These are phyloP conservation scores for Lamprotornis superbus DNA, from an alignment of 2,113 vertebrate genomes.

Conservation along the genomic window DNA sequence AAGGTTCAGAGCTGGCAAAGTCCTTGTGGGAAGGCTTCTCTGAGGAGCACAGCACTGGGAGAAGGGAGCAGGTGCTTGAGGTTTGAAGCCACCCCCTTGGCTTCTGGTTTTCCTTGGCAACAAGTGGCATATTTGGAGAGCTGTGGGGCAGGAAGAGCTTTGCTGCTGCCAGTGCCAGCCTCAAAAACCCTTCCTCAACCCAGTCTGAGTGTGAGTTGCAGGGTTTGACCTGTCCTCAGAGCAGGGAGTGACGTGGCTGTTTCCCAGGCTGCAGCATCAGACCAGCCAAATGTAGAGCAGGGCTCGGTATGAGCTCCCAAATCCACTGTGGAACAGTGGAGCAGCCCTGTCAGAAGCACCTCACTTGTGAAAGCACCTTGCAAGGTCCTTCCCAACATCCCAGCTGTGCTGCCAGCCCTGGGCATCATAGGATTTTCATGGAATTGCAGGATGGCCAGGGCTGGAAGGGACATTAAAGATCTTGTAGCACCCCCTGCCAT, in stretches of 20 bases:
- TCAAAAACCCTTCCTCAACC: not conserved
- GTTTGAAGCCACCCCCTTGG: not conserved
- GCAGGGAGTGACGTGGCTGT: not conserved
- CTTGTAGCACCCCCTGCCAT: not conserved
- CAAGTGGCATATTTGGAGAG: not conserved
- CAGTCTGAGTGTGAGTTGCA: too few species aligned
- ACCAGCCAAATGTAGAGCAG: not conserved
- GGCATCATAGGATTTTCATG: not conserved
- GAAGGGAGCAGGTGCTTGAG: not conserved
- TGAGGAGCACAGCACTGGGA: not conserved
- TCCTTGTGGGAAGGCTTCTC: not conserved
- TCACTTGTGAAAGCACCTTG: rapidly evolving
- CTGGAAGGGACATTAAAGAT: not conserved
- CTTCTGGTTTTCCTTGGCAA: not conserved
- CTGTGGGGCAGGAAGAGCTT: not conserved
- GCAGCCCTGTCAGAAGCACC: not conserved
- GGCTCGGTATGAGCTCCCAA: not conserved
- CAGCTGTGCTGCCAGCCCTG: not conserved
- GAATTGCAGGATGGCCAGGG: rapidly evolving
- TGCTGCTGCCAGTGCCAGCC: not conserved
- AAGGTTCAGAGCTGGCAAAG: not conserved
- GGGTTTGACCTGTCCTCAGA: not conserved
- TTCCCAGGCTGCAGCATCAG: not conserved
- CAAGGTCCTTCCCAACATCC: not conserved
- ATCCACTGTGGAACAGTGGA: not conserved